Evolutionary conservation across 2,888 invertebrate genomes (phyloP).

Genomic region (Tortricodes alternella): DNA sequence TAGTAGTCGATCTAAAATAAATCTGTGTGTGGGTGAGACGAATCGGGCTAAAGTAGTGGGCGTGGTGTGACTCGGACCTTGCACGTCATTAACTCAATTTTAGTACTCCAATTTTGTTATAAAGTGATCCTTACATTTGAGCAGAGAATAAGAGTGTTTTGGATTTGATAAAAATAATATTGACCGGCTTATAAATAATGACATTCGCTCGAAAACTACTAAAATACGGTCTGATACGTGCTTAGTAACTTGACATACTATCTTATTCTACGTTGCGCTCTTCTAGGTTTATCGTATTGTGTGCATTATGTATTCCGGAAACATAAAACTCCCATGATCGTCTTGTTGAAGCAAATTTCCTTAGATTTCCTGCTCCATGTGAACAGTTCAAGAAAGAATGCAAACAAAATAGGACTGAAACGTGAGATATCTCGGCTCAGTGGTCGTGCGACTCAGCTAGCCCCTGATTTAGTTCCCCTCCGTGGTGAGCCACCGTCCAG

Average conservation of each 20-base stretch:
- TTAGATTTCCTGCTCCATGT: background rate
- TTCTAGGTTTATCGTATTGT: no score
- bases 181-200: no score
- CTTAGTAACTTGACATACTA: no score
- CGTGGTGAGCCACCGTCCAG: conserved; percentile 50
- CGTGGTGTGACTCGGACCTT: conserved; percentile 23
- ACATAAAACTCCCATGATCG: no score
- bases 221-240: no score
- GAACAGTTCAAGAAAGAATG: background rate
- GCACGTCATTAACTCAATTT: conserved; percentile 9
- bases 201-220: no score
- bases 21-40: conserved; percentile 32
- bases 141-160: no score
- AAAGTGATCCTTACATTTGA: background rate
- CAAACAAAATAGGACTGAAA: conserved; percentile 45
- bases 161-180: no score
- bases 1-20: conserved; percentile 30
- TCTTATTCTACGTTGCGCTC: no score
- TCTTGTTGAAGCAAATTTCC: no score
- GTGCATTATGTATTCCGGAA: no score
- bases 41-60: conserved; percentile 28
- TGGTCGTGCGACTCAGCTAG: conserved; percentile 43
- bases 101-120: conserved; percentile 2
- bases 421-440: conserved; percentile 54
- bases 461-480: conserved; percentile 51